Evolutionary conservation across 1,140 invertebrate species (phyloP), one percentile per base, ranked within the genome.

Genomic region (Eumaeus atala): DNA sequence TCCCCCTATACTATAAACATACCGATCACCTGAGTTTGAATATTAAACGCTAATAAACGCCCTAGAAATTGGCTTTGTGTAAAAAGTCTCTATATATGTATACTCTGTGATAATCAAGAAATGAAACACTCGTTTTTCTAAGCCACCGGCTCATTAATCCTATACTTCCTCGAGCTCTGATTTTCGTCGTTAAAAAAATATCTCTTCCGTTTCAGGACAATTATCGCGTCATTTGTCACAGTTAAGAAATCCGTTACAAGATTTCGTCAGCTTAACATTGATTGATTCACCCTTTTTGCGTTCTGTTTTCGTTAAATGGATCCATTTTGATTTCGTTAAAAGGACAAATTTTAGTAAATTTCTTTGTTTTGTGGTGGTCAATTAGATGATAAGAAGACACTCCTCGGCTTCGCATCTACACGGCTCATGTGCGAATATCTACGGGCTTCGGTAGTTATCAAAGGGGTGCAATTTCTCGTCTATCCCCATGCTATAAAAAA

Each of bases 181-280:
- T 66, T 71, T 76, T 61, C 64, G 58, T 56, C 62, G 62, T 58
- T 55, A 71, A 67, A 69, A 69, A 72, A 64, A 69, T 56, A 64
- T 68, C 66, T 73, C 62, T 54, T 66, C 54, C 54, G 51, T 49
- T 65, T 61, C 63, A 61, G 54, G 62, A 68, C 76, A 77, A 82
- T 82, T 82, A 82, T 72, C 64, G 67, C 59, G 65, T 64, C 73
- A 77, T 79, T 77, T 76, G 76, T 82, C 78, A 77, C 71, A 48
- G 56, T 59, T 71, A 62, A 61, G 51, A 62, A 64, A 73, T 71
- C 60, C 58, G 47, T 58, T 65, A 57, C 68, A 64, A 71, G 74
- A 80, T 80, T 80, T 70, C 69, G 69, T 72, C 70, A 67, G 72
- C 63, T 77, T 72, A 65, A 60, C 55, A 70, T 68, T 79, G 78